Evolutionary conservation across 2,888 invertebrate genomes (phyloP).

Genomic region (Calephelis perditalis): DNA sequence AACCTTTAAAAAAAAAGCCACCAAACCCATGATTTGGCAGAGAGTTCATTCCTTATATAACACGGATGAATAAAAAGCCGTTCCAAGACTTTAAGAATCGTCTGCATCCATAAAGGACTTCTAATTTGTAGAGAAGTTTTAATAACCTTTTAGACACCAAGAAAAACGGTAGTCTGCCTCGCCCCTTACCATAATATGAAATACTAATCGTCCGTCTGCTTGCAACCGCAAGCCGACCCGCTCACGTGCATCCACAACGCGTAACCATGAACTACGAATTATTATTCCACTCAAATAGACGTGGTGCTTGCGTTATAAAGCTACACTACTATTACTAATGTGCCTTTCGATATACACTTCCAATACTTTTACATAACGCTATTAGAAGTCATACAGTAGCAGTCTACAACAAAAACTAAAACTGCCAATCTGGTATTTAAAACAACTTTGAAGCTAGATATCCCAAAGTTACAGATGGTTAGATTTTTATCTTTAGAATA

Average conservation of each 20-base stretch:
- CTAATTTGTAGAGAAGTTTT: too few relatives aligned
- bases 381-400: too few relatives aligned
- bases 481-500: background rate
- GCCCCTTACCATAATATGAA: conserved; percentile 37
- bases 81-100: too few relatives aligned
- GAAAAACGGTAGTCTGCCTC: background rate
- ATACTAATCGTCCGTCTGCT: conserved; percentile 53
- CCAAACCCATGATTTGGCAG: too few relatives aligned
- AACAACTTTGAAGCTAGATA: background rate
- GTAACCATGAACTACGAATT: conserved; percentile 60
- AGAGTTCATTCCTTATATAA: too few relatives aligned
- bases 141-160: too few relatives aligned
- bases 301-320: conserved; percentile 13
- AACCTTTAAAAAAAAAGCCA: too few relatives aligned
- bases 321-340: conserved; percentile 6
- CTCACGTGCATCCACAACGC: conserved; percentile 41
- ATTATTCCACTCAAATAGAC: conserved; percentile 22
- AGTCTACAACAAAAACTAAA: background rate
- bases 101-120: too few relatives aligned
- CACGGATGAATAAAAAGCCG: too few relatives aligned
- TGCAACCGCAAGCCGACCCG: conserved; percentile 51
- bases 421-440: background rate
- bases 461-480: background rate
- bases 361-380: conserved; percentile 1
- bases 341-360: conserved; percentile 1